phyloP scores from a whole-genome alignment of 1,140 invertebrate species.

The Reticulitermes speratus region DNA sequence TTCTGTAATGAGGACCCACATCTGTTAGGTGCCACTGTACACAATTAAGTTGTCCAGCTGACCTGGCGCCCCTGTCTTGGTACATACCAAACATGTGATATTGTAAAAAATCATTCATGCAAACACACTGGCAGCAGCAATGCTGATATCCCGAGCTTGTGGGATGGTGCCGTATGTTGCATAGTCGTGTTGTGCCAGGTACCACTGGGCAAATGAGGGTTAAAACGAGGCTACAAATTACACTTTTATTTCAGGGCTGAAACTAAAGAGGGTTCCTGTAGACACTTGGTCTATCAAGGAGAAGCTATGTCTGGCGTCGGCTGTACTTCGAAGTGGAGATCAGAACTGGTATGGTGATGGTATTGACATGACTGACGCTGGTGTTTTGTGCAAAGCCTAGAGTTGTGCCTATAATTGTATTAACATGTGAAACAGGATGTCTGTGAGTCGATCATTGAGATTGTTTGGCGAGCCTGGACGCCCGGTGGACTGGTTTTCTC shows the following conservation, averaged over 20 bases:
- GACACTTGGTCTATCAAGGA: constrained; percentile 85
- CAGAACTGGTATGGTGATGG: constrained; percentile 76
- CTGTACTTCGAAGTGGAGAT: constrained; percentile 84
- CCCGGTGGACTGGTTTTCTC: constrained; percentile 87
- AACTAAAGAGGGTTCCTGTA: constrained; percentile 68
- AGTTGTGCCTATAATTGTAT: neutral
- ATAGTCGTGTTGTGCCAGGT: no score
- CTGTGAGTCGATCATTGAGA: constrained; percentile 77
- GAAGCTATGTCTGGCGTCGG: constrained; percentile 80
- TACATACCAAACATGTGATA: no score
- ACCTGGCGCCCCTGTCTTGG: no score
- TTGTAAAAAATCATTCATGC: no score
- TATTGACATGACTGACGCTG: neutral
- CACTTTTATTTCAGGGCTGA: constrained; percentile 41
- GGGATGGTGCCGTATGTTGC: no score
- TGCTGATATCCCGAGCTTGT: no score
- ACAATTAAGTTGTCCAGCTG: no score
- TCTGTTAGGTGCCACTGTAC: no score
- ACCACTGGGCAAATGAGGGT: no score
- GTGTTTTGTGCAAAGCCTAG: neutral
- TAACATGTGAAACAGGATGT: constrained; percentile 58
- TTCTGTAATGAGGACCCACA: no score
- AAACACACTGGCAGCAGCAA: no score
- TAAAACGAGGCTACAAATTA: neutral
- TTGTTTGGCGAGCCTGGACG: constrained; percentile 70